Evolutionary conservation across 2,888 invertebrate species (phyloP).

Genomic region (Scrobipalpa costella): DNA sequence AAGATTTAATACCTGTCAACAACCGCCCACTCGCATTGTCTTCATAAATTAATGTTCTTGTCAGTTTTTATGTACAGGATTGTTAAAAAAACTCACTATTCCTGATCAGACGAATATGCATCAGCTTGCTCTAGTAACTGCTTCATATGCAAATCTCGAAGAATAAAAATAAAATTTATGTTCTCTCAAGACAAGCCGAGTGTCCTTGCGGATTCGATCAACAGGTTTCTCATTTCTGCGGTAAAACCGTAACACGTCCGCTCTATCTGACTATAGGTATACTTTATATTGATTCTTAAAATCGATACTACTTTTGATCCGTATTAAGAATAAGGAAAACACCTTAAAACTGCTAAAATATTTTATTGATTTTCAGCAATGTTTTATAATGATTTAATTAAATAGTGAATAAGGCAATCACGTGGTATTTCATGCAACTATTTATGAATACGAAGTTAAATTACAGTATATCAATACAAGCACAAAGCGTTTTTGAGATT

Average conservation of each 20-base stretch:
- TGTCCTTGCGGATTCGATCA: constrained; percentile 53
- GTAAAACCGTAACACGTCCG: constrained; percentile 38
- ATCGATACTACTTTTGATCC: neutral
- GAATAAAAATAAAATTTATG: constrained; percentile 35
- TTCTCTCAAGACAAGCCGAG: constrained; percentile 39
- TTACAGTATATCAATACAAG: constrained; percentile 72
- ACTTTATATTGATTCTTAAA: neutral
- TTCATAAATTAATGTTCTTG: neutral
- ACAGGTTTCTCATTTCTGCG: constrained; percentile 45
- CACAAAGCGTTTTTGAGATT: constrained; percentile 70
- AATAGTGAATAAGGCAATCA: constrained; percentile 79
- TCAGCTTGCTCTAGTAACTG: constrained; percentile 21
- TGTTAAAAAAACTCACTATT: neutral
- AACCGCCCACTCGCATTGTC: neutral
- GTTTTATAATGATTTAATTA: constrained; percentile 65
- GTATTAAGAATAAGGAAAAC: constrained; percentile 15
- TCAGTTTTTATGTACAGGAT: neutral
- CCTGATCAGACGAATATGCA: neutral
- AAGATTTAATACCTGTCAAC: constrained; percentile 10
- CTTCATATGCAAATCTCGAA: constrained; percentile 26
- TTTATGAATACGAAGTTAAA: constrained; percentile 65
- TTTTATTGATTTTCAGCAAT: constrained; percentile 75
- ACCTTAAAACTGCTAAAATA: constrained; percentile 70
- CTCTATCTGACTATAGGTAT: constrained; percentile 10
- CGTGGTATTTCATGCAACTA: constrained; percentile 74